Conservation (phyloP, 1,140 invertebrate species). For the Rhynchophorus ferrugineus region DNA sequence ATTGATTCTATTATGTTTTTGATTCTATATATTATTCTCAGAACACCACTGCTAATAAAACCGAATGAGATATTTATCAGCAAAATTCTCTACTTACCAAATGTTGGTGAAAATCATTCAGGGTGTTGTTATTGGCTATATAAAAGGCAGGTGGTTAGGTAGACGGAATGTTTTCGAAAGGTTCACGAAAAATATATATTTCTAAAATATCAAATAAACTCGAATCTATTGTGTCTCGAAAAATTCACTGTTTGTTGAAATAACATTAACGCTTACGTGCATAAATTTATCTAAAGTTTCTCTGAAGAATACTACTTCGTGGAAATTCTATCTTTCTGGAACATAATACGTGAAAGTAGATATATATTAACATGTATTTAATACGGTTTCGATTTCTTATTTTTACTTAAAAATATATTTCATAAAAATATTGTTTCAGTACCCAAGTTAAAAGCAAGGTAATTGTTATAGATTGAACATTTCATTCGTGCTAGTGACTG, state of each 20-base stretch:
- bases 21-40: too few species aligned
- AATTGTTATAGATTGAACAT: too few species aligned
- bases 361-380: too few species aligned
- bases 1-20: too few species aligned
- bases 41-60: too few species aligned
- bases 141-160: slow-evolving; percentile 3
- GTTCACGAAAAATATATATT: slow-evolving; percentile 11
- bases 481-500: too few species aligned
- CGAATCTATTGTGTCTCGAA: slow-evolving; percentile 1
- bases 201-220: slow-evolving; percentile 5
- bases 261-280: background rate
- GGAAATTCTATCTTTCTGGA: background rate
- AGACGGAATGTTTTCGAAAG: slow-evolving; percentile 4
- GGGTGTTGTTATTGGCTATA: slow-evolving; percentile 7
- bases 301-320: background rate
- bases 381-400: too few species aligned
- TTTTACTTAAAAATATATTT: too few species aligned
- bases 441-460: too few species aligned
- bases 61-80: too few species aligned
- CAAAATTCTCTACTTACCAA: slow-evolving; percentile 16
- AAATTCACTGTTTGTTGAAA: slow-evolving; percentile 11
- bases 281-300: background rate
- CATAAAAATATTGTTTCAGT: too few species aligned
- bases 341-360: too few species aligned
- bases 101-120: slow-evolving; percentile 8